phyloP scores from a whole-genome alignment of 2,797 vertebrate species.

The Arrhamphus sclerolepis region DNA sequence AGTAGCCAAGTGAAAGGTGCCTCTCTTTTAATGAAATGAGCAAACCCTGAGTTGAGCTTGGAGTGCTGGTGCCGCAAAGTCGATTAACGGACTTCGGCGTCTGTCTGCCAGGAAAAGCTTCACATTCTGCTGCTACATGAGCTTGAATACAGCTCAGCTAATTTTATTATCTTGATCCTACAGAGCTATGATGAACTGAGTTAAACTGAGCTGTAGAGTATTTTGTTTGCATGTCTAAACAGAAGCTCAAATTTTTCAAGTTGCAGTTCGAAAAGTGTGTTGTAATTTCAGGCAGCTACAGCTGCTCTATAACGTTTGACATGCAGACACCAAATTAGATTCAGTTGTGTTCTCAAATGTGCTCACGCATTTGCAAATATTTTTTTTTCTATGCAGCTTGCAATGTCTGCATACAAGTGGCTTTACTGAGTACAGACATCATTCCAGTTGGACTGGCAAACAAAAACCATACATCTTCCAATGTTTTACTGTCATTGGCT shows the following conservation, averaged over 20 bases:
- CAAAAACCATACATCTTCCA: conserved; percentile 12
- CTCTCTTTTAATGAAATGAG: conserved; percentile 62
- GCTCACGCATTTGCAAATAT: neutral
- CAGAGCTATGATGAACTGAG: conserved; percentile 41
- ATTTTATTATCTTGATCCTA: conserved; percentile 36
- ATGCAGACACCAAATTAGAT: conserved; percentile 18
- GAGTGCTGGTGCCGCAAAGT: conserved; percentile 38
- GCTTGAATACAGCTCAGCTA: conserved; percentile 52
- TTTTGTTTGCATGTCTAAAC: conserved; percentile 42
- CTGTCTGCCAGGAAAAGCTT: conserved; percentile 46
- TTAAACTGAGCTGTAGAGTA: conserved; percentile 27
- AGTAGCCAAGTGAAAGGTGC: conserved; percentile 51
- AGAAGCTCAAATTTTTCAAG: conserved; percentile 33
- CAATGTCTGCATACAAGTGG: conserved; percentile 13
- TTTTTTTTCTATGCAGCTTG: conserved; percentile 20
- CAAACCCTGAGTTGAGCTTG: conserved; percentile 40
- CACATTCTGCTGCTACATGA: conserved; percentile 46
- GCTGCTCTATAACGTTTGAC: conserved; percentile 20
- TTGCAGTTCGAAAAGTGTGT: conserved; percentile 25
- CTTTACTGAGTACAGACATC: neutral
- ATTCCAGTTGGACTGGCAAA: conserved; percentile 11
- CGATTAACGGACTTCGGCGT: conserved; percentile 51
- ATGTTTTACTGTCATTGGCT: conserved; percentile 37
- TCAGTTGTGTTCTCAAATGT: too few species aligned
- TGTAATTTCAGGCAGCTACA: conserved; percentile 32